Conservation (phyloP, 1,140 invertebrate genomes). For the Ostrea edulis region DNA sequence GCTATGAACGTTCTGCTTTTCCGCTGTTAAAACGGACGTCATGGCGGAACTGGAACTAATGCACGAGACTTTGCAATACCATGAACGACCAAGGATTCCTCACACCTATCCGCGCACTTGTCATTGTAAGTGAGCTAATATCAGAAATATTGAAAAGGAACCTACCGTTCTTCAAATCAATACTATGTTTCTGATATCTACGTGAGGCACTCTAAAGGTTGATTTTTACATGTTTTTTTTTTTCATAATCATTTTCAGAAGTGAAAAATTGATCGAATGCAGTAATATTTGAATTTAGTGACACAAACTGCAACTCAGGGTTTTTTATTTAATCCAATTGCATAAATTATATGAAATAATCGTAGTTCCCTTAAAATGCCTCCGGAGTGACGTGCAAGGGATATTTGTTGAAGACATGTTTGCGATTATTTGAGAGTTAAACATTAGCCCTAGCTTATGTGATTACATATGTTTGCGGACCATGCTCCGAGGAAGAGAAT, state of each 20-base stretch:
- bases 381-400: background rate
- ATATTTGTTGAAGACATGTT: slow-evolving; percentile 35
- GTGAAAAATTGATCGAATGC: no score
- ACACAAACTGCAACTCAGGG: no score
- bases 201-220: background rate
- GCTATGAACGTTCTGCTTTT: background rate
- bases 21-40: background rate
- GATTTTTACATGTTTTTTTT: background rate
- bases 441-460: slow-evolving; percentile 35
- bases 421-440: slow-evolving; percentile 39
- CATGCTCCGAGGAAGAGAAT: slow-evolving; percentile 35
- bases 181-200: slow-evolving; percentile 18
- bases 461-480: slow-evolving; percentile 37
- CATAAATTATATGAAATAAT: no score
- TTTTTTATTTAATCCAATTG: no score
- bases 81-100: background rate
- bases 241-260: no score
- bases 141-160: slow-evolving; percentile 14
- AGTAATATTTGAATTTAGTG: no score
- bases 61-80: background rate
- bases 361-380: background rate
- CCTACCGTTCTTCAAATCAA: slow-evolving; percentile 29
- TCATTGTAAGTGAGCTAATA: slow-evolving; percentile 26
- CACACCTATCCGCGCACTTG: background rate
- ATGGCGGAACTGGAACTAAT: background rate